Percentiles rank a stretch among this genome's conserved stretches.
Conservation (phyloP, 2,888 invertebrate species). For the Listrodromus nycthemerus region DNA sequence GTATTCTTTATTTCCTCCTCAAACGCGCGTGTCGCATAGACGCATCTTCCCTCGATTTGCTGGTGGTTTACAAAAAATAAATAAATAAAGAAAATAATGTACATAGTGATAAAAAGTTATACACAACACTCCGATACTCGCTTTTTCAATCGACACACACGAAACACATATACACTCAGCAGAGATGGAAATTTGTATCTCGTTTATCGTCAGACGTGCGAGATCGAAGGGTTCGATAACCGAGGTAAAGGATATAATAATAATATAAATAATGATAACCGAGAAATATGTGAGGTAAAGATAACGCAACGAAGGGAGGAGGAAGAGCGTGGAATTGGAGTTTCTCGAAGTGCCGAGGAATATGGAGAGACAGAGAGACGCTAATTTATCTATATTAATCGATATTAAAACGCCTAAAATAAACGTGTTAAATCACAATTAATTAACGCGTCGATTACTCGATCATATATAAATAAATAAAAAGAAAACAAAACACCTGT, state of each 20-base stretch:
- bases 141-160: constrained; percentile 47
- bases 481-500: constrained; percentile 83
- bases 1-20: constrained; percentile 27
- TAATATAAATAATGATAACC: background rate
- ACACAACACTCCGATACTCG: constrained; percentile 61
- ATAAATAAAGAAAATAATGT: constrained; percentile 20
- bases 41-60: constrained; percentile 10
- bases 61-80: background rate
- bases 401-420: constrained; percentile 47
- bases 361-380: constrained; percentile 29
- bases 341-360: constrained; percentile 8
- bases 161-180: constrained; percentile 11
- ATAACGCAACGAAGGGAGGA: background rate
- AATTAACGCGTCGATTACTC: constrained; percentile 32
- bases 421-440: constrained; percentile 46
- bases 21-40: constrained; percentile 18
- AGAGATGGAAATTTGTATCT: constrained; percentile 32
- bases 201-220: constrained; percentile 16
- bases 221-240: background rate
- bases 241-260: constrained; percentile 3
- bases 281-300: constrained; percentile 7
- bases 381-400: constrained; percentile 39
- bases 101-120: constrained; percentile 40
- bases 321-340: constrained; percentile 2
- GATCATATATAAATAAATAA: constrained; percentile 68